Evolutionary conservation across 2,888 invertebrate species (phyloP).

Genomic region (Acronicta psi): DNA sequence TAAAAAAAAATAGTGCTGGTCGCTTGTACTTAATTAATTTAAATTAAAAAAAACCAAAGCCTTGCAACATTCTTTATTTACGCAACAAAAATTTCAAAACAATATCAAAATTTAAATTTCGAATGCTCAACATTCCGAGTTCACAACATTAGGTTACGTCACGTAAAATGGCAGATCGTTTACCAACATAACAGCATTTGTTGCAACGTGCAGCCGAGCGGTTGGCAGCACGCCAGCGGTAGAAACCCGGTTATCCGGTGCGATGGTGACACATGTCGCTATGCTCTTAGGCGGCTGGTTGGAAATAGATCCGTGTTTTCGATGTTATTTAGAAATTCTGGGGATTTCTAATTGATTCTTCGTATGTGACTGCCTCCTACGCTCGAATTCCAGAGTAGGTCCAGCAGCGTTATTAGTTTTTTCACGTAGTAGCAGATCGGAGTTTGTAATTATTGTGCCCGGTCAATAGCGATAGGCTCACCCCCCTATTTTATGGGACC

Average conservation of each 20-base stretch:
- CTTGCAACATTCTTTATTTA: background rate
- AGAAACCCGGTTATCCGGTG: conserved; percentile 41
- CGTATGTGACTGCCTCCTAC: background rate
- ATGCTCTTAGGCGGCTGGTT: conserved; percentile 21
- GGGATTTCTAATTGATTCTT: conserved; percentile 20
- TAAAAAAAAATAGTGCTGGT: too few species aligned
- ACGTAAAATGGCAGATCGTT: conserved; percentile 12
- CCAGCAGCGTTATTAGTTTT: too few species aligned
- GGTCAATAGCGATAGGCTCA: too few species aligned
- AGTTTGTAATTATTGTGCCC: too few species aligned
- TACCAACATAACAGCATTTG: conserved; percentile 36
- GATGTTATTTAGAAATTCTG: conserved; percentile 1
- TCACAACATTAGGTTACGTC: conserved; percentile 24
- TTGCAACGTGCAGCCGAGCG: conserved; percentile 30
- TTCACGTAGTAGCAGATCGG: too few species aligned
- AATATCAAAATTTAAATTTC: conserved; percentile 6
- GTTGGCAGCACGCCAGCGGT: conserved; percentile 35
- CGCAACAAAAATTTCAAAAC: background rate
- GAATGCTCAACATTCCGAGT: conserved; percentile 8
- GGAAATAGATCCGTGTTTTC: conserved; percentile 31
- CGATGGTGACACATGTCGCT: conserved; percentile 44
- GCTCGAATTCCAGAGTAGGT: too few species aligned
- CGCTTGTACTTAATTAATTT: too few species aligned
- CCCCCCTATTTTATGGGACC: too few species aligned
- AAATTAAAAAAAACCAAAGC: background rate